Evolutionary conservation across 2,113 vertebrate genomes (phyloP).

Genomic region (Oncorhynchus nerka): DNA sequence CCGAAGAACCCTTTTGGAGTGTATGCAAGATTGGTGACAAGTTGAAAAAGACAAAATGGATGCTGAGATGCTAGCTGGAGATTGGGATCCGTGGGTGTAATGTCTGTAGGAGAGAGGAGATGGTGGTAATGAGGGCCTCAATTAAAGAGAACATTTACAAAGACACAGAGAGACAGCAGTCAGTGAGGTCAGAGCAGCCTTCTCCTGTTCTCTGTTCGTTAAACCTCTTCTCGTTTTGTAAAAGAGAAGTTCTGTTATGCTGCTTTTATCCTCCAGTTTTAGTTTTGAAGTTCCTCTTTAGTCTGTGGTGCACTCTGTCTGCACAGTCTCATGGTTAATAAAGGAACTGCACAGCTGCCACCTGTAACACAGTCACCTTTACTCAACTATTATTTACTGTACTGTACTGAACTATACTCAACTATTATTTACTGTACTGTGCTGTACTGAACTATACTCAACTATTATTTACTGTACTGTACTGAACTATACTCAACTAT

Average conservation of each 20-base stretch:
- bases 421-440: too few species aligned
- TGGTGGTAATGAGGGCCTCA: not conserved
- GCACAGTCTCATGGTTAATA: not conserved
- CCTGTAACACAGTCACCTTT: not conserved
- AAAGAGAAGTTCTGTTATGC: slow-evolving; percentile 31
- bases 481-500: too few species aligned
- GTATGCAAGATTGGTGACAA: not conserved
- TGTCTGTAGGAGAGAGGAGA: not conserved
- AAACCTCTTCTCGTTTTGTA: slow-evolving; percentile 28
- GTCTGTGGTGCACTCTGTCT: not conserved
- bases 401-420: too few species aligned
- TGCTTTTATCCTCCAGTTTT: slow-evolving; percentile 9
- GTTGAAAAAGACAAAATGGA: not conserved
- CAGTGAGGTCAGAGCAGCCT: not conserved
- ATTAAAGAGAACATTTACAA: not conserved
- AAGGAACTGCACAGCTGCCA: not conserved
- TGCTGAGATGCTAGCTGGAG: not conserved
- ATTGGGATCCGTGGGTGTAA: not conserved
- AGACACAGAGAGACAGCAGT: not conserved
- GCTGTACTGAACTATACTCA: too few species aligned
- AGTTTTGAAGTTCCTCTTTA: slow-evolving; percentile 38
- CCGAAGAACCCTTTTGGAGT: too few species aligned
- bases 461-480: too few species aligned
- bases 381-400: too few species aligned
- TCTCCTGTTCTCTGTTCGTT: slow-evolving; percentile 22